Evolutionary conservation across 2,113 vertebrate species (phyloP), one percentile per base, ranked within the genome.

Genomic region (Erpornis zantholeuca): DNA sequence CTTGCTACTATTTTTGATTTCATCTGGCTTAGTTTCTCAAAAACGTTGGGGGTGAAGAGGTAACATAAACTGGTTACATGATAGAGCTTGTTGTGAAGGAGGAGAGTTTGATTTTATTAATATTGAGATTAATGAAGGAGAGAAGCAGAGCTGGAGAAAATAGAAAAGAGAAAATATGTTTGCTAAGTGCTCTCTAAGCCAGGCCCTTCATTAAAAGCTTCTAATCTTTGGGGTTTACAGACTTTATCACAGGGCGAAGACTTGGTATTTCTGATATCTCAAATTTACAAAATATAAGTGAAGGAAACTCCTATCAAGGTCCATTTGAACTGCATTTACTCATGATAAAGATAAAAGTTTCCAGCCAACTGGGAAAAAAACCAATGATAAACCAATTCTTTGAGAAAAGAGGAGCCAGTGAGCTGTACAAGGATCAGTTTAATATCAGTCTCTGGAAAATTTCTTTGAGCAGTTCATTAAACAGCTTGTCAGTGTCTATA

Each of bases 221-320:
- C 61, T 79, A 2, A 63, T 82, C 27, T 82, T 77, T 61, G 75
- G 36, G 9, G 16, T 87, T 92, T 95, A 63, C 56, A 63, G 57
- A 53, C 36, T 72, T 69, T 60, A 20, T 81, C 40, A 73, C 47
- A 45, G 27, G 44, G 28, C 24, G 23, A 77, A 77, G 69, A 44
- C 33, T 71, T 70, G 42, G 22, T 85, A 28, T 45, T 86, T 95
- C 52, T 71, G 56, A 5, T 82, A 29, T 11, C 12, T 73, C 21
- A 59, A 16, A 53, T 63, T 53, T 49, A 8, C 49, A 71, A 57
- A 78, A 66, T n/a, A 8, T 1, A 40, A 52, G 15, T 59, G 57
- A 28, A 59, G 33, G 42, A 76, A 76, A 65, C 0, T 0, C 76
- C 59, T 66, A 1, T 3, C 24, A 90, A 52, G 56, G 75, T 20